Evolutionary conservation across 2,113 vertebrate species (phyloP).

Genomic region (Ctenomys sociabilis): DNA sequence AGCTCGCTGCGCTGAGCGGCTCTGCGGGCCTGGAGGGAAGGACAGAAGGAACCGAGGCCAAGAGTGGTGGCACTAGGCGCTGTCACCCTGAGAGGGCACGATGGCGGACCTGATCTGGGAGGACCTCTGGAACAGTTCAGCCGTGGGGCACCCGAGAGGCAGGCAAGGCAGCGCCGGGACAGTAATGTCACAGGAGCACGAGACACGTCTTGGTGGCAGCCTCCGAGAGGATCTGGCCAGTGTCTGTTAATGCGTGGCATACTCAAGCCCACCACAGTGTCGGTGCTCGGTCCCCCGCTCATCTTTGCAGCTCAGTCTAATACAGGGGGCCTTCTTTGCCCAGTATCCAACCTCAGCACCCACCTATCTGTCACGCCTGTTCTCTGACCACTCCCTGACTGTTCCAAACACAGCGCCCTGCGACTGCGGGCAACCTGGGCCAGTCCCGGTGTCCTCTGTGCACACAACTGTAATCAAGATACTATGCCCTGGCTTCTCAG

Average conservation of each 20-base stretch:
- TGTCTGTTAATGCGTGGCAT: constrained; percentile 16
- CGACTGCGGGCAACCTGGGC: neutral
- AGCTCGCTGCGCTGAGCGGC: neutral
- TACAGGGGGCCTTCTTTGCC: neutral
- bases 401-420: constrained; percentile 41
- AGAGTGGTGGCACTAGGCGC: neutral
- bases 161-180: neutral
- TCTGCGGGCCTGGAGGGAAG: neutral
- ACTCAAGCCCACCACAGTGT: neutral
- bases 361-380: constrained; percentile 1
- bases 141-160: neutral
- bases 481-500: neutral
- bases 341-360: neutral
- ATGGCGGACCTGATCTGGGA: neutral
- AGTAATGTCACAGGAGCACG: neutral
- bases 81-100: neutral
- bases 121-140: neutral
- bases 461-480: constrained; percentile 12
- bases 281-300: neutral
- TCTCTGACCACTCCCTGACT: neutral
- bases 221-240: constrained; percentile 38
- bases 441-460: neutral
- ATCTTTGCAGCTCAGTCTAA: constrained; percentile 31
- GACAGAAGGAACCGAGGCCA: neutral
- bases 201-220: constrained; percentile 48